Conservation (phyloP, 2,797 vertebrate genomes). For the Buceros bicornis region DNA sequence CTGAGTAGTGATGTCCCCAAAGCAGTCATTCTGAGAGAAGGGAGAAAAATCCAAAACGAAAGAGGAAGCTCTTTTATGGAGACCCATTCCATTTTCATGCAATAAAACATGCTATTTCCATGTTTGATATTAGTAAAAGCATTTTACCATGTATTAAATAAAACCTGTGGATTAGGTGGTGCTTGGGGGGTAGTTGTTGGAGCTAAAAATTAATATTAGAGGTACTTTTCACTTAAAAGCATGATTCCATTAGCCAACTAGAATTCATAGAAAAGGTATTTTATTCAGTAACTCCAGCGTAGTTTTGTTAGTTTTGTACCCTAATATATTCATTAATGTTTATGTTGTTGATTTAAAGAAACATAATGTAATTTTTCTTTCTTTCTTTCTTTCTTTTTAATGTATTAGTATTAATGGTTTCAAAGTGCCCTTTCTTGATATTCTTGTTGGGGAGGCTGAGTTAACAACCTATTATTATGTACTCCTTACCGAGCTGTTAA, state of each 20-base stretch:
- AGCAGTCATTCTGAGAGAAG: not conserved
- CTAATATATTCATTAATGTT: slow-evolving; percentile 16
- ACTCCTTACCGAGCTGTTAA: slow-evolving; percentile 80
- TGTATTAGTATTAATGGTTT: slow-evolving; percentile 73
- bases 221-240: not conserved
- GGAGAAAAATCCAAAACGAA: not conserved
- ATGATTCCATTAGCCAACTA: not conserved
- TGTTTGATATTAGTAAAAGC: not conserved
- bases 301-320: not conserved
- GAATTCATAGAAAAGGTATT: not conserved
- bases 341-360: slow-evolving; percentile 44
- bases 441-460: slow-evolving; percentile 70
- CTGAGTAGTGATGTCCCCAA: not conserved
- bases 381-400: not conserved
- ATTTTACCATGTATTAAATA: not conserved
- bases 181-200: not conserved
- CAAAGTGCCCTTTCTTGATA: slow-evolving; percentile 76
- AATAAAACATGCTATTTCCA: not conserved
- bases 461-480: slow-evolving; percentile 80
- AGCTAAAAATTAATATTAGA: not conserved
- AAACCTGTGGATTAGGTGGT: not conserved
- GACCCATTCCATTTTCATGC: not conserved
- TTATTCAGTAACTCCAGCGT: not conserved
- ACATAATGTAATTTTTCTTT: not conserved
- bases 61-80: not conserved